Evolutionary conservation across 1,140 invertebrate species (phyloP), one percentile per base, ranked within the genome.

Genomic region (Goniozus legneri): DNA sequence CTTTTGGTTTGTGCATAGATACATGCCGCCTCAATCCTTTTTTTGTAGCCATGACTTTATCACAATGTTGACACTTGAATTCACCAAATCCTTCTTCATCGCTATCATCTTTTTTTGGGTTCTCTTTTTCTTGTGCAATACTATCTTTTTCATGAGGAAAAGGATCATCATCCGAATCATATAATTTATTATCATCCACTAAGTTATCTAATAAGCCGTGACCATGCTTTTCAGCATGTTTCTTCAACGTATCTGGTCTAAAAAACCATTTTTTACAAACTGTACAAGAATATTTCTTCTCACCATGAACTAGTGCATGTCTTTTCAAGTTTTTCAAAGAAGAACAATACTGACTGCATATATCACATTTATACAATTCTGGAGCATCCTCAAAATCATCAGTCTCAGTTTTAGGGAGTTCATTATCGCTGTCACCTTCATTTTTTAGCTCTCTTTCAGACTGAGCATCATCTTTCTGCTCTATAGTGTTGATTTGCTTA

Each of bases 251-350:
- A 20, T 75, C 73, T 0, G 71, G 69, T 30, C 74, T 62, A 40
- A 69, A 75, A 8, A 76, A 76, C 67, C 71, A 73, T 35, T 76
- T 75, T 45, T 75, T 71, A 48, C 73, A 75, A 0, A 75, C 74
- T 2, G 72, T 75, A 24, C 74, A 76, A 0, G 73, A 73, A 44
- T 76, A 76, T 16, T 75, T 76, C 31, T 71, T 74, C 4, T 76
- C 73, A 2, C 73, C 73, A 21, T 76, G 74, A 13, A 75, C 62
- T 1, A 76, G 52, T 13, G 67, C 31, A 12, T 75, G 74, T 31
- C 71, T 58, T 42, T 70, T 75, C 2, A 76, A 32, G 53, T 73
- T 75, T 40, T 76, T 76, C 31, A 69, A 36, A 0, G 71, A 67
- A 3, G 74, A 73, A 50, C 71, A 76, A 36, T 67, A 70, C 33